Evolutionary conservation across 2,888 invertebrate genomes (phyloP), one percentile per base, ranked within the genome.

Genomic region (Sceliomorpha sp.): DNA sequence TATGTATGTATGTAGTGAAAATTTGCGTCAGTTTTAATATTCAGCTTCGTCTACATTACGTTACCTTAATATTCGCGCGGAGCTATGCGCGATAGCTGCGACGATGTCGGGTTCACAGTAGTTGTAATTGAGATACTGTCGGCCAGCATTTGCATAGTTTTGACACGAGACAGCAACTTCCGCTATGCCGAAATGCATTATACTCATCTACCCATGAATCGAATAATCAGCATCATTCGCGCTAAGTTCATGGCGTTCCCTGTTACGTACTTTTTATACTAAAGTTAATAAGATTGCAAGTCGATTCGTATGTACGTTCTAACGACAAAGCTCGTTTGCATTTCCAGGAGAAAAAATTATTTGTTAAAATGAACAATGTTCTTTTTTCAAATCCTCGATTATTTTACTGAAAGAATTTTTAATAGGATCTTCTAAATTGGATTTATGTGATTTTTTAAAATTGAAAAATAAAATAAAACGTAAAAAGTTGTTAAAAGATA

Each of bases 91-190:
- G 58, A 51, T 58, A 26, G 51, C 51, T 51, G 53, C 53, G 58
- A 66, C 66, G 58, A 51, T 51, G 58, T 51, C 39, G 50, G 34
- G 48, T 45, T 58, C 48, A 14, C 53, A 59, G 66, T 58, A 58
- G 66, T 66, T 66, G 66, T 66, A 66, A 66, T 66, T 58, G 66
- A 66, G 66, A 66, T 58, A 66, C 58, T 66, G 66, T 66, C 66
- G 58, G 53, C 58, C 66, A 39, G 58, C 58, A 66, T 66, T 66
- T 66, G 66, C 66, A 59, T 59, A 59, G 66, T 66, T 66, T 66
- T 59, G 59, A 66, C 59, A 66, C 59, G 66, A 67, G 59, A 53
- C 67, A 67, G 59, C 59, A 42, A 67, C 59, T 67, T 59, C 67
- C 53, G 59, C 66, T 37, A 20, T 59, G 67, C 42, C 67, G 67